Base-by-base conservation (phyloP, 2,797 vertebrate genomes). In the Sebastes diploproa region DNA sequence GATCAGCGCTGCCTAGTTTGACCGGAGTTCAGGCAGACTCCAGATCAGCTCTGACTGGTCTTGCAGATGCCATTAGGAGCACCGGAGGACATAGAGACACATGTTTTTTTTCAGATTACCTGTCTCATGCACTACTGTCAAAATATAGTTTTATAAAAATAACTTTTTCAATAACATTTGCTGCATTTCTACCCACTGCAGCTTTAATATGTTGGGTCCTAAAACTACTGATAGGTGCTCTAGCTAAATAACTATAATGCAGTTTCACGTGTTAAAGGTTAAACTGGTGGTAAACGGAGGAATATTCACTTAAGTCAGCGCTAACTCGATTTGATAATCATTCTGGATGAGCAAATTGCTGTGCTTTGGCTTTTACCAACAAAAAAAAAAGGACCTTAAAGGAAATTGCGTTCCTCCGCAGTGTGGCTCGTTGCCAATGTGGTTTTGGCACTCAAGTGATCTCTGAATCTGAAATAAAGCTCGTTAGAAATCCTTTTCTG, bases 271-370 rank as follows among this genome's bases (percentile, higher is more conserved):
- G 36, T 84, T 64, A 75, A 78, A 13, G 25, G 25, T 25, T 25
- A 25, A 25, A 25, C 25, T 25, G 59, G 25, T 67, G 65, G 22
- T 23, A 80, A 85, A 77, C 12, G 66, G 60, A 78, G 58, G 23
- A 72, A 81, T 76, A 86, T 80, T 84, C 56, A 77, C 38, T 78
- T 75, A 25, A 38, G 12, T 62, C 22, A 27, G 32, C 20, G 73
- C 62, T 83, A 83, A 90, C 67, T 91, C 62, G 60, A 86, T 92
- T 85, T 83, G 50, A 76, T 65, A 73, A 84, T 92, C 38, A 62
- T 78, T 84, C 74, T 54, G 59, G 50, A 68, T 61, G 62, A 82
- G 42, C 54, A 75, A 76, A 84, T 50, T 46, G 42, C 77, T 75
- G 72, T 58, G 68, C 62, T 54, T 42, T 36, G 23, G 63, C 58